Base-by-base conservation (phyloP, 1,140 invertebrate species). In the Prorops nasuta region DNA sequence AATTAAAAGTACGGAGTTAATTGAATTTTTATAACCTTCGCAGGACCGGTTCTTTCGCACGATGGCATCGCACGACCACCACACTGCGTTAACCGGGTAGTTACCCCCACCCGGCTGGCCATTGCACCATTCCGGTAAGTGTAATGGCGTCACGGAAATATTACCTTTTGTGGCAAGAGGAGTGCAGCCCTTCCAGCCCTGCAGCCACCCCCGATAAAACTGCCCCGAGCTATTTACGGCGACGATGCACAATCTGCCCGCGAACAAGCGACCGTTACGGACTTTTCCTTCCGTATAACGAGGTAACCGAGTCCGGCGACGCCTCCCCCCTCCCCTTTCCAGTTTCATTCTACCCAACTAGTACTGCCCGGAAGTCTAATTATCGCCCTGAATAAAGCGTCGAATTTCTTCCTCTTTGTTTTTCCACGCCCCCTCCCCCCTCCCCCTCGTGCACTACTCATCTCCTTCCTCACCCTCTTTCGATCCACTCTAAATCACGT, bases 1-100 rank as follows among this genome's bases (percentile, higher is more conserved):
- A 66, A 69, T 69, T 67, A 68, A 58, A 69, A 69, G 55, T 61
- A 58, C 56, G 14, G 58, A 59, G 65, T 71, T 69, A 68, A 71
- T 71, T 71, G 69, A 72, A 72, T 71, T 71, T 72, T 72, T 69
- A 69, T 68, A 71, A 68, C 63, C 38, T 39, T 49, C 39, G 52
- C 54, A 44, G 49, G 48, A 58, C 41, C 47, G 17, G n/a, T 36
- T 19, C 31, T 49, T 52, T 44, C 48, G 45, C 24, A 31, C 37
- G 49, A 24, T 20, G 19, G n/a, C 16, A 22, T 21, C 15, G 21
- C 45, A 21, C 34, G 50, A 39, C 43, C 39, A 10, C 16, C 17
- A 41, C 52, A 58, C 54, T 62, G 62, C 64, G 63, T 67, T 70
- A 67, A 66, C 60, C 57, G 61, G 60, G 54, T 64, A 64, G 65